phyloP scores from a whole-genome alignment of 2,113 vertebrate species.

The Camelus bactrianus region DNA sequence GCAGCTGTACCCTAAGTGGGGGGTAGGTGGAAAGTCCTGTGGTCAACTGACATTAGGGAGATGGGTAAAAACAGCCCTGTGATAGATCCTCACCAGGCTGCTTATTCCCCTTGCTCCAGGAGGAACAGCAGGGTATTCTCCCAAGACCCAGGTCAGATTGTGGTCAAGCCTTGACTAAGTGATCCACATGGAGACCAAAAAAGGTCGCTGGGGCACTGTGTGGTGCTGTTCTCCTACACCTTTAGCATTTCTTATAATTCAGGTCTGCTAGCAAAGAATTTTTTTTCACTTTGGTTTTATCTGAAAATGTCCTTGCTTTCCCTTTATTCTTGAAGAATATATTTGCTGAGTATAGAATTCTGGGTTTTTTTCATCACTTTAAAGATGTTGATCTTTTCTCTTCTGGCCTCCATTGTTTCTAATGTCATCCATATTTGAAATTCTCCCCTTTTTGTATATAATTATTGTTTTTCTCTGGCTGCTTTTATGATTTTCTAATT shows the following conservation, averaged over 20 bases:
- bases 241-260: background rate
- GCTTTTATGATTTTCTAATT: slow-evolving; percentile 16
- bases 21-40: background rate
- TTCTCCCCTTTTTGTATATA: background rate
- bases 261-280: background rate
- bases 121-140: background rate
- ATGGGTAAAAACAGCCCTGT: background rate
- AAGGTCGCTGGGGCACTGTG: background rate
- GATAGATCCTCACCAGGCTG: background rate
- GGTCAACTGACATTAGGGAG: background rate
- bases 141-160: background rate
- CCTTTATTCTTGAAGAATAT: slow-evolving; percentile 25
- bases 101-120: background rate
- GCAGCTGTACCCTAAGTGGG: background rate
- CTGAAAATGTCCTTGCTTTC: slow-evolving; percentile 23
- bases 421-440: background rate
- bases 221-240: background rate
- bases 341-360: slow-evolving; percentile 28
- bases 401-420: background rate
- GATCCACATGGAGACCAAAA: background rate
- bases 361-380: background rate
- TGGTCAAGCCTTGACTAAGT: background rate
- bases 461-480: background rate
- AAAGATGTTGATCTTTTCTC: background rate
- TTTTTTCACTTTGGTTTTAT: background rate